Base-by-base conservation (phyloP, 2,113 vertebrate genomes). In the Promerops cafer region DNA sequence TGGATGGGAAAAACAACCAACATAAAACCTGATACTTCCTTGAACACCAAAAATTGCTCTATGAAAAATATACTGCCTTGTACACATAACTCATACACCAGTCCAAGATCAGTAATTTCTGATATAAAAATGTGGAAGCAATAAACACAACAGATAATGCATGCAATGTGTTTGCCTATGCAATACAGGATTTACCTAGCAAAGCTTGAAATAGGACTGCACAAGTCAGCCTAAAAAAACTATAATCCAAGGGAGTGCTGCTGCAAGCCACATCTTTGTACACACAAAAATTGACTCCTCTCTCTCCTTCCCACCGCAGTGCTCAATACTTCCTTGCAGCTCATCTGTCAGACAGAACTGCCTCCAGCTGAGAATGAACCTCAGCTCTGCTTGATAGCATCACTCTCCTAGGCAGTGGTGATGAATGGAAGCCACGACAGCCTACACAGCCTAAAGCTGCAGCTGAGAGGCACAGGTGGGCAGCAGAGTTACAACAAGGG, bases 231-330 rank as follows among this genome's bases (percentile, higher is more conserved):
- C 39, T n/a, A 42, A 87, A 86, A 61, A 35, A 39, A 16, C 7
- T 3, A 53, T 15, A 71, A 40, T 26, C 22, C 23, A 33, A 71
- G 27, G 35, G 2, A 68, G 50, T 20, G 45, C 17, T 69, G 49
- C 37, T 89, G 69, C 40, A 95, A 37, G 5, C 5, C n/a, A 13
- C 14, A 45, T 39, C 28, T 71, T 37, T 1, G 5, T 20, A 24
- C 27, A 53, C 45, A 50, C 11, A 33, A 56, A 11, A 74, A 57
- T 0, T 1, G 3, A 19, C 13, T 61, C 19, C 17, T 70, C 39
- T 87, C 31, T 10, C 53, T 10, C 14, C 7, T 39, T 44, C 14
- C 35, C 7, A 3, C 10, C 24, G 1, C 1, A 16, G 1, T 26
- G n/a, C 33, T 75, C 44, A 57, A 10, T 2, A 10, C 27, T 31